phyloP scores from a whole-genome alignment of 1,140 invertebrate genomes.

The Macrobrachium nipponense region DNA sequence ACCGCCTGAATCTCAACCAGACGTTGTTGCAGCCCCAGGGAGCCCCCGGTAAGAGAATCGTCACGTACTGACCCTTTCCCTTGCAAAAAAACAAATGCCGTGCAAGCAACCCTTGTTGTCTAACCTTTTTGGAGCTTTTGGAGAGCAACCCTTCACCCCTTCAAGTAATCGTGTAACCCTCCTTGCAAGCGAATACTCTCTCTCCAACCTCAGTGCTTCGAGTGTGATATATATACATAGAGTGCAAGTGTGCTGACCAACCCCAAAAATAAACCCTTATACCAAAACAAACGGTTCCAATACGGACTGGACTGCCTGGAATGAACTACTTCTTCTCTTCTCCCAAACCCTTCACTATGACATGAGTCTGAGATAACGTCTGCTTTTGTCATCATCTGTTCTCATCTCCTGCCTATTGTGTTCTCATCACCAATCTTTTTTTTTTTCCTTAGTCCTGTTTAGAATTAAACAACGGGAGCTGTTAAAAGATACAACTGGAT shows the following conservation, averaged over 20 bases:
- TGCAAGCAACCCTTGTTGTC: not conserved
- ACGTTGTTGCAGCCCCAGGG: not conserved
- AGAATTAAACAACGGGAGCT: no score
- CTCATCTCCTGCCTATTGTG: no score
- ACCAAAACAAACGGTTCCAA: not conserved
- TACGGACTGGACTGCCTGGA: constrained; percentile 14
- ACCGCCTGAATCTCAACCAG: not conserved
- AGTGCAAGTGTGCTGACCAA: not conserved
- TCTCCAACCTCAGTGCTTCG: constrained; percentile 5
- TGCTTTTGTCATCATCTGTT: no score
- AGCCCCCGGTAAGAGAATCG: not conserved
- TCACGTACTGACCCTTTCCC: not conserved
- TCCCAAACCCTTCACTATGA: not conserved
- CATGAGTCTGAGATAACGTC: no score
- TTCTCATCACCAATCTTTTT: no score
- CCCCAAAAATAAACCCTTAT: not conserved
- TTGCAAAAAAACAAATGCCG: no score
- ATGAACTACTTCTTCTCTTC: not conserved
- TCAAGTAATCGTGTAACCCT: not conserved
- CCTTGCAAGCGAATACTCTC: not conserved
- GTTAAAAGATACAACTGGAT: no score
- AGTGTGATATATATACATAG: not conserved
- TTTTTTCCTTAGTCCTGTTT: no score
- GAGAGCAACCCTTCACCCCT: constrained; percentile 10
- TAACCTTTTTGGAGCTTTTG: not conserved